Conservation (phyloP, 2,113 vertebrate species). For the Ascaphus truei region DNA sequence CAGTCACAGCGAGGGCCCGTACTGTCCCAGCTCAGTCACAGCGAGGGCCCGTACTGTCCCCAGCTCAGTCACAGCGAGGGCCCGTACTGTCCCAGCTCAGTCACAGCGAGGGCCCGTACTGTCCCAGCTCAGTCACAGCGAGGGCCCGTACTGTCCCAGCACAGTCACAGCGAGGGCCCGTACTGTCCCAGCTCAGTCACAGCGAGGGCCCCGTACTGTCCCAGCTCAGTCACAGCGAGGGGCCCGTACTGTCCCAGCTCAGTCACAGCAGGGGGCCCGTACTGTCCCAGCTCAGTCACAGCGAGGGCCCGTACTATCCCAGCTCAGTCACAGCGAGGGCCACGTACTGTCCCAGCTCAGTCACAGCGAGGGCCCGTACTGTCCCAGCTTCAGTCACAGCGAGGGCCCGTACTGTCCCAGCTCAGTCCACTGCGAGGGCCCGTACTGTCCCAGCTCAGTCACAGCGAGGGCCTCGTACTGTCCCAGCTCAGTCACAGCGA, state of each 20-base stretch:
- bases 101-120: background rate
- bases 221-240: background rate
- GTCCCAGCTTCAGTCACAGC: conserved; percentile 1
- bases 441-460: conserved; percentile 2
- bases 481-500: background rate
- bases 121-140: conserved; percentile 3
- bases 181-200: conserved; percentile 1
- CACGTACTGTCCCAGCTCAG: background rate
- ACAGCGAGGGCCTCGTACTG: no score
- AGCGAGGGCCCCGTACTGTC: conserved; percentile 9
- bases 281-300: background rate
- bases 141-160: conserved; percentile 5
- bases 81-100: background rate
- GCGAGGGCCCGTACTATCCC: conserved; percentile 2
- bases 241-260: background rate
- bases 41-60: conserved; percentile 1
- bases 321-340: conserved; percentile 2
- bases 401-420: conserved; percentile 7
- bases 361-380: background rate
- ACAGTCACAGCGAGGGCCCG: background rate
- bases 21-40: background rate
- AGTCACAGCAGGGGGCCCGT: conserved; percentile 7
- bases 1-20: conserved; percentile 8
- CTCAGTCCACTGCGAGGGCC: background rate
- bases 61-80: conserved; percentile 6